Percentiles rank a stretch among this genome's conserved stretches.
phyloP scores from a whole-genome alignment of 2,888 invertebrate genomes.

The Macropis europaea region DNA sequence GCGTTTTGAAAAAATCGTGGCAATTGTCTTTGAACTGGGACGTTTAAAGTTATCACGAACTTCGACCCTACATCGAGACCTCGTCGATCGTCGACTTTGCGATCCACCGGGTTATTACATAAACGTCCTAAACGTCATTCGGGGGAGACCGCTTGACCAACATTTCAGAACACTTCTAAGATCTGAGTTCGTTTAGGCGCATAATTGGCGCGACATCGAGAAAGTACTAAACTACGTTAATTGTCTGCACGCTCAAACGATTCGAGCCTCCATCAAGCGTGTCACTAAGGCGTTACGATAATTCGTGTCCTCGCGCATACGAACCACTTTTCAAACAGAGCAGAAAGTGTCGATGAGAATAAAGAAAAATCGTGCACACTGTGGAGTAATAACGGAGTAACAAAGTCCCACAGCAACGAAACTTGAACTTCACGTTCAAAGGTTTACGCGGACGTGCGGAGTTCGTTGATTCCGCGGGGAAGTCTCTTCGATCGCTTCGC shows the following conservation, averaged over 20 bases:
- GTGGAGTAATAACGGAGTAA: too few relatives aligned
- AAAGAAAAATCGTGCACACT: background rate
- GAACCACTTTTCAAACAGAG: too few relatives aligned
- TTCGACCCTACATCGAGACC: slow-evolving; percentile 14
- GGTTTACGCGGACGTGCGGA: background rate
- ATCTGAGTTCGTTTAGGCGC: background rate
- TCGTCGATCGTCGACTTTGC: background rate
- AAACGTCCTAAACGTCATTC: slow-evolving; percentile 43
- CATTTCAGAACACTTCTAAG: background rate
- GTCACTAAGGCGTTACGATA: too few relatives aligned
- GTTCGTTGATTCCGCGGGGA: background rate
- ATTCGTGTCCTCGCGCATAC: too few relatives aligned
- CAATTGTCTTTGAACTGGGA: too few relatives aligned
- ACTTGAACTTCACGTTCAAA: background rate
- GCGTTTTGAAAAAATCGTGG: too few relatives aligned
- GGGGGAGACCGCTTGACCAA: background rate
- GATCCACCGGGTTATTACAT: slow-evolving; percentile 15
- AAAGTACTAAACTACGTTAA: background rate
- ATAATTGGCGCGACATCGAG: background rate
- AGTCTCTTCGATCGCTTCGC: background rate
- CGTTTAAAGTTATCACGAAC: too few relatives aligned
- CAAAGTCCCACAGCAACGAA: background rate
- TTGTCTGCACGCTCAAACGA: background rate
- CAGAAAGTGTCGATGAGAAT: background rate
- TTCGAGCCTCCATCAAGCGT: too few relatives aligned